These are phyloP conservation scores for Lepidurus packardi DNA, from an alignment of 1,140 invertebrate genomes.

Conservation along the genomic window DNA sequence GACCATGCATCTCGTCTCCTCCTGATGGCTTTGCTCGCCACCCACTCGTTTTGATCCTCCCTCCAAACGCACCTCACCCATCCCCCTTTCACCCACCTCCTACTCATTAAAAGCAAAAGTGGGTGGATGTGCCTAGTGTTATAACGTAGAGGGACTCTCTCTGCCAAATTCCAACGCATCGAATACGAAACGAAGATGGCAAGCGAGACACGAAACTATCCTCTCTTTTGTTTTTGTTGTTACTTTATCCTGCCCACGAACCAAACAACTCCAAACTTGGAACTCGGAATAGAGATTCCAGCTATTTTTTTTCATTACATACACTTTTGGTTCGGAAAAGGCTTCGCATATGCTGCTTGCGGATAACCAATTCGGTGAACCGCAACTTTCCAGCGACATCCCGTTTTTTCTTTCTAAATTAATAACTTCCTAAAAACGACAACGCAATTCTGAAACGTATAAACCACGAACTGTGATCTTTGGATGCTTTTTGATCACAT, in stretches of 20 bases:
- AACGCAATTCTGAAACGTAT: not conserved
- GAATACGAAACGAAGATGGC: not conserved
- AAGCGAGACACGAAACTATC: not conserved
- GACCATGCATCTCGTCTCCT: constrained; percentile 9
- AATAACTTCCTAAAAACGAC: not conserved
- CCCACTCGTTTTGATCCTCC: constrained; percentile 2
- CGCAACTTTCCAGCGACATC: not conserved
- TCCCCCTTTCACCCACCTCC: not conserved
- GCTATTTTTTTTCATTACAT: no score
- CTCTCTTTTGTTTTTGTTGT: not conserved
- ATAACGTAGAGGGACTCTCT: not conserved
- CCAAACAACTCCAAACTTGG: constrained; percentile 2
- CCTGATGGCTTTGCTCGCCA: not conserved
- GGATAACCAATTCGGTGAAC: constrained; percentile 1
- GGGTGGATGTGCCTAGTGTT: not conserved
- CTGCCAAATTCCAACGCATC: not conserved
- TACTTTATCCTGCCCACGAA: not conserved
- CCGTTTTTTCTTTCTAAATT: not conserved
- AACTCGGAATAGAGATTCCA: not conserved
- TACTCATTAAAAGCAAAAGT: constrained; percentile 11
- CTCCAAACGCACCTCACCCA: not conserved
- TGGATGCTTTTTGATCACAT: no score
- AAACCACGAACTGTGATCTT: not conserved
- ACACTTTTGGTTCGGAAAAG: not conserved
- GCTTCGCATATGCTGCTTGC: not conserved